Evolutionary conservation across 2,888 invertebrate genomes (phyloP), one percentile per base, ranked within the genome.

Genomic region (Lepeophtheirus nordmannii): DNA sequence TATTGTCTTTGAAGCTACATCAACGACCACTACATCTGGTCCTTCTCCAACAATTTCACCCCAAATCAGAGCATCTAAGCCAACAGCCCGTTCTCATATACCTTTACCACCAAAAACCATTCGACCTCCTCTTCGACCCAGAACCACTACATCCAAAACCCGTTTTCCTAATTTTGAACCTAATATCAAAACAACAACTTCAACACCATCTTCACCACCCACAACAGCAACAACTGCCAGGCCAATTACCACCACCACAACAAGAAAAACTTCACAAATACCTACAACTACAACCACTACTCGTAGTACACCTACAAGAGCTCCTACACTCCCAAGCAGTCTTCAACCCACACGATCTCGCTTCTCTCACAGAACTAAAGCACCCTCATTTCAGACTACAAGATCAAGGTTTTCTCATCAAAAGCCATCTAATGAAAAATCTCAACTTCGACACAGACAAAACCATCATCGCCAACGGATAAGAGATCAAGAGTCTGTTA

Each of bases 21-120:
- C 41, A n/a, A n/a, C 17, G 9, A 40, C n/a, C 5, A 20, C 30
- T 3, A 38, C 9, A 5, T 1, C 12, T 1, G 40, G 7, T 11
- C 62, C 61, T 3, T 17, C 17, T 20, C 58, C 2, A 23, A 20
- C n/a, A 17, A 12, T 58, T 61, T 22, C 61, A 61, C 2, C 5
- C 3, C 17, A 3, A 23, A n/a, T 10, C 7, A 14, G 14, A n/a
- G 7, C 22, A 20, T 14, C 46, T 10, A 20, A 14, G 14, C 17
- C 41, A 10, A 30, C 62, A 17, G 22, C 40, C 8, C 40, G 38
- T 17, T 11, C 46, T 46, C 2, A 22, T 9, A 20, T 12, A 46
- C 62, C 62, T 20, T 46, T 46, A 14, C 53, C 53, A 14, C 53
- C 53, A 46, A 46, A 46, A 46, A 46, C 53, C 53, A 46, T 46